These are phyloP conservation scores for Gnathonemus longibarbis DNA, from an alignment of 2,113 vertebrate species.

Conservation along the genomic window DNA sequence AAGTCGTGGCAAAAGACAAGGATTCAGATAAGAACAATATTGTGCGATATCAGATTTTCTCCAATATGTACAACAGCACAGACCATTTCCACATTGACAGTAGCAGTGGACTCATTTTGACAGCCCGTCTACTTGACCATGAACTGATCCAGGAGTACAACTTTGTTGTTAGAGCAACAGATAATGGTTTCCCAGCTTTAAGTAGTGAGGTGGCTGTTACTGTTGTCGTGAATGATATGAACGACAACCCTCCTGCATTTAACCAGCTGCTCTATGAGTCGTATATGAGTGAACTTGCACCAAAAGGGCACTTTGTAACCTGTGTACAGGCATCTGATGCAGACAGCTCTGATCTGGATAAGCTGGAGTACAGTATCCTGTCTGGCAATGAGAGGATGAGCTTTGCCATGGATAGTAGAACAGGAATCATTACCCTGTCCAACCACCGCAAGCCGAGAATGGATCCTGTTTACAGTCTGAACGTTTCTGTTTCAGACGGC, in stretches of 20 bases:
- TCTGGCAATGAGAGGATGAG: conserved; percentile 86
- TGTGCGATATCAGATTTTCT: conserved; percentile 87
- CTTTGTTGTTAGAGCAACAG: conserved; percentile 80
- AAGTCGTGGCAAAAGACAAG: conserved; percentile 78
- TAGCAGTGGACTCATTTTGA: conserved; percentile 87
- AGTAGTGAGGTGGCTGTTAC: conserved; percentile 81
- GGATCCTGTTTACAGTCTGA: conserved; percentile 83
- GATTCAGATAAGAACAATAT: conserved; percentile 84
- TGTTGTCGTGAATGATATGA: conserved; percentile 80
- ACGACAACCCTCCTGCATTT: conserved; percentile 90
- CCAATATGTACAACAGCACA: conserved; percentile 79
- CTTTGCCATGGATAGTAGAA: conserved; percentile 80
- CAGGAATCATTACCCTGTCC: conserved; percentile 79
- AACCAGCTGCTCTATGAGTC: conserved; percentile 94
- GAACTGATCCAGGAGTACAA: conserved; percentile 75
- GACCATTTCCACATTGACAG: conserved; percentile 97
- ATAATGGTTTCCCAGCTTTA: conserved; percentile 84
- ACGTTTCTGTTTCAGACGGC: conserved; percentile 90
- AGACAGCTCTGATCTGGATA: conserved; percentile 80
- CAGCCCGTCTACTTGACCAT: conserved; percentile 85
- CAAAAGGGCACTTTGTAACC: conserved; percentile 88
- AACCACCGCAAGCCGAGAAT: conserved; percentile 79
- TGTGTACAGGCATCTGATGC: conserved; percentile 91
- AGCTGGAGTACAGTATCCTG: conserved; percentile 82
- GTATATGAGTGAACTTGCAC: conserved; percentile 84